A percentile compares a stretch with the other conserved stretches of the same genome.
These are phyloP conservation scores for Tetragnatha versicolor DNA, from an alignment of 1,140 invertebrate genomes.

Conservation along the genomic window DNA sequence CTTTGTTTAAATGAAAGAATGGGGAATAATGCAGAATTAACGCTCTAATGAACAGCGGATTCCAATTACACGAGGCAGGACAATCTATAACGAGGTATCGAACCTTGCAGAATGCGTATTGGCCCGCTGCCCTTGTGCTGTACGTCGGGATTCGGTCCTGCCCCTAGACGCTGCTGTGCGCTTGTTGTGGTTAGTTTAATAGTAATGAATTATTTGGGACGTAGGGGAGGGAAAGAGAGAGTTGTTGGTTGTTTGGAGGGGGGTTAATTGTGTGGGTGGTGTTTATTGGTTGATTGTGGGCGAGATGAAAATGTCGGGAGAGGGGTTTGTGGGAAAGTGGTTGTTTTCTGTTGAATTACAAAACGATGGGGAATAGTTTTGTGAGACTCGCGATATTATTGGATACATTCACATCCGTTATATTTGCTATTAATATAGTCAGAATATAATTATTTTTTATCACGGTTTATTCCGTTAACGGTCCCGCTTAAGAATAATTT, in stretches of 20 bases:
- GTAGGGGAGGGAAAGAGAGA: conserved; percentile 40
- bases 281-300: too few species aligned
- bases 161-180: background rate
- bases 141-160: background rate
- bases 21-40: conserved; percentile 22
- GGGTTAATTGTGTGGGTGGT: conserved; percentile 20
- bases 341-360: too few species aligned
- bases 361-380: too few species aligned
- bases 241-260: background rate
- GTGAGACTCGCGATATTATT: too few species aligned
- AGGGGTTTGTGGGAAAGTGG: too few species aligned
- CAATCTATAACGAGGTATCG: conserved; percentile 29
- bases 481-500: too few species aligned
- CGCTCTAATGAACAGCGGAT: conserved; percentile 36
- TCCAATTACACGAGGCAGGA: conserved; percentile 18
- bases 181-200: conserved; percentile 36
- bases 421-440: too few species aligned
- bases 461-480: too few species aligned
- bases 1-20: conserved; percentile 25
- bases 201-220: conserved; percentile 15
- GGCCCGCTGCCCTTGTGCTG: background rate
- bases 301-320: too few species aligned
- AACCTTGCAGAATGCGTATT: conserved; percentile 11
- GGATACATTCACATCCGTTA: too few species aligned
- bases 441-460: too few species aligned